A percentile compares a stretch with the other conserved stretches of the same genome.
Conservation (phyloP, 2,797 vertebrate species). For the Todus mexicanus region DNA sequence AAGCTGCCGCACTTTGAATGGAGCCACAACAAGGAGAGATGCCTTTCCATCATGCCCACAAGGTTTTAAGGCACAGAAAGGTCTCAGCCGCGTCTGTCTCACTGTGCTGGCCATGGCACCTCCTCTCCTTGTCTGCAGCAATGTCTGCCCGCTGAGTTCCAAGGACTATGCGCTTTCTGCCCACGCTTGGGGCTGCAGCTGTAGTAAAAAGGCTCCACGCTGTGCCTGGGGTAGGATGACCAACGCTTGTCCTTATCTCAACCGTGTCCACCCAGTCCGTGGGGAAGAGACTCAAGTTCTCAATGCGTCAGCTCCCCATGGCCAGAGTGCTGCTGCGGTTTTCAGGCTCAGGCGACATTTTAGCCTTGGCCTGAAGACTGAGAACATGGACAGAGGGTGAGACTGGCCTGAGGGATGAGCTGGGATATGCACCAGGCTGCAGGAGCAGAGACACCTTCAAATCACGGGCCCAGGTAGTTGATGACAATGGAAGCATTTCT, state of each 20-base stretch:
- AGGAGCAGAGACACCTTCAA: not conserved
- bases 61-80: not conserved
- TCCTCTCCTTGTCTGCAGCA: not conserved
- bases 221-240: not conserved
- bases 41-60: not conserved
- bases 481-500: not conserved
- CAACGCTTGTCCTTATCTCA: not conserved
- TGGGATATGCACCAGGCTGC: not conserved
- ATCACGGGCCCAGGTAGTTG: too few relatives aligned
- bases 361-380: not conserved
- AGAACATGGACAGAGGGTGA: not conserved
- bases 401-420: not conserved
- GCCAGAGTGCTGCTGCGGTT: not conserved
- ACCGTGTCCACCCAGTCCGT: fast-evolving
- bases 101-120: too few relatives aligned
- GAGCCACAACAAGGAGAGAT: not conserved
- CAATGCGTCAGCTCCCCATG: not conserved
- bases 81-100: not conserved
- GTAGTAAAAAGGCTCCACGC: not conserved
- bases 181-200: not conserved
- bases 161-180: not conserved
- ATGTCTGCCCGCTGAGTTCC: not conserved
- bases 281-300: not conserved
- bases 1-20: not conserved
- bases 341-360: not conserved